Conservation (phyloP, 2,113 vertebrate species). For the Gallinago jamesoni region DNA sequence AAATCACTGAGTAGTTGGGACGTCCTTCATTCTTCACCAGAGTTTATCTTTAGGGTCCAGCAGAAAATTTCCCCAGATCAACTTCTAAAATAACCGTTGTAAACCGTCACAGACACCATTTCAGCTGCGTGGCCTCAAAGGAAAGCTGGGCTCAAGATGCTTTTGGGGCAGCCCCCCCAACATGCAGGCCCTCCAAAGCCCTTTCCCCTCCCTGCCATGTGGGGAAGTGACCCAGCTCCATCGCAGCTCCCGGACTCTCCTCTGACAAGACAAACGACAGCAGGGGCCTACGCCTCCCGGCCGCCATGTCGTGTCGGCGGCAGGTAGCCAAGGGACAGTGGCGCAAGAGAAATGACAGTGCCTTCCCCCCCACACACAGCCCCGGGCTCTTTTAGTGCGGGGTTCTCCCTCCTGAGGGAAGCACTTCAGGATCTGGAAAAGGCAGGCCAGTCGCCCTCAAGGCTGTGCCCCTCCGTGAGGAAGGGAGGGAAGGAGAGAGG, state of each 20-base stretch:
- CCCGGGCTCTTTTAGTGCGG: background rate
- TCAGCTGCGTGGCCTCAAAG: rapidly evolving
- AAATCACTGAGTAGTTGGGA: background rate
- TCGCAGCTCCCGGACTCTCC: background rate
- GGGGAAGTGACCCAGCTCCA: too few species aligned
- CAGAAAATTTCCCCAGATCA: background rate
- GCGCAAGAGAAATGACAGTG: rapidly evolving
- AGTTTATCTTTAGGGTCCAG: background rate
- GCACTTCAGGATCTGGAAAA: background rate
- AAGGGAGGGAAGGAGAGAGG: rapidly evolving
- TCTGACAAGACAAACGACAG: too few species aligned
- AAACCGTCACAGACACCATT: background rate
- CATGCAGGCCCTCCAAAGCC: rapidly evolving
- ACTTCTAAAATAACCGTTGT: background rate
- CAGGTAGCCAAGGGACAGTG: background rate
- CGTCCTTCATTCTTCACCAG: background rate
- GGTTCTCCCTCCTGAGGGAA: background rate
- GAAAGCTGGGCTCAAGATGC: background rate
- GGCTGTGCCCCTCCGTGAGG: rapidly evolving
- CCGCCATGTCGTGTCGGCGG: rapidly evolving
- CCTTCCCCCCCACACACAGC: too few species aligned
- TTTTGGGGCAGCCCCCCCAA: background rate
- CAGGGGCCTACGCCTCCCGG: rapidly evolving
- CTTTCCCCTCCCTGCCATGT: rapidly evolving
- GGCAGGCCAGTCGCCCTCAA: rapidly evolving